Conservation (phyloP, 2,113 vertebrate species). For the Pachyramphus minor region DNA sequence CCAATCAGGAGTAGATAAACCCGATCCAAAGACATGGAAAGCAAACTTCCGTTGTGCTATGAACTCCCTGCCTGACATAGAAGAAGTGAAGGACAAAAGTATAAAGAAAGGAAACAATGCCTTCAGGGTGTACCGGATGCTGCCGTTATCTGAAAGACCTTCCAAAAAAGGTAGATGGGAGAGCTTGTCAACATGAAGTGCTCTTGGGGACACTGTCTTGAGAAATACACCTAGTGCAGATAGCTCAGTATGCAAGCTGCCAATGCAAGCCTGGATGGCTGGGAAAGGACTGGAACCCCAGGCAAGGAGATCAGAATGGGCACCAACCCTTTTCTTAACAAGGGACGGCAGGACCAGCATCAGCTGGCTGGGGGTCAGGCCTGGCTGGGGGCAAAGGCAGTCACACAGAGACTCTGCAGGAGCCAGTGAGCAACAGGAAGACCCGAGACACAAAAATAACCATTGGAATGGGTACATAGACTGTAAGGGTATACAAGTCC, state of each 20-base stretch:
- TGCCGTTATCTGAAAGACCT: constrained; percentile 85
- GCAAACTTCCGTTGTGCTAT: constrained; percentile 90
- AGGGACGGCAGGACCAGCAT: not conserved
- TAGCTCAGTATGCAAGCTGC: not conserved
- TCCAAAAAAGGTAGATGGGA: constrained; percentile 87
- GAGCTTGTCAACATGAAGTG: not conserved
- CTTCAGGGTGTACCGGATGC: constrained; percentile 95
- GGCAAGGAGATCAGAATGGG: not conserved
- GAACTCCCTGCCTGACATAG: constrained; percentile 89
- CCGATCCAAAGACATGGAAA: constrained; percentile 91
- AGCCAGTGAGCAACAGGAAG: not conserved
- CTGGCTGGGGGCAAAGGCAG: not conserved
- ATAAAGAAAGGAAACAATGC: constrained; percentile 98
- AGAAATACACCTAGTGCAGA: not conserved
- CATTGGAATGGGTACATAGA: not conserved
- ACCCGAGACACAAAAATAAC: not conserved
- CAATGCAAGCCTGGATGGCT: not conserved
- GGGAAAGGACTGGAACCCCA: not conserved
- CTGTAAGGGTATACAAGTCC: not conserved
- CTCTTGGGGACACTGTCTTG: not conserved
- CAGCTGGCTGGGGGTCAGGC: not conserved
- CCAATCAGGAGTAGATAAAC: constrained; percentile 84
- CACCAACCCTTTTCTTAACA: not conserved
- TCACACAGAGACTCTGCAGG: not conserved
- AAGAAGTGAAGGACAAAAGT: constrained; percentile 90